Base-by-base conservation (phyloP, 2,888 invertebrate species). In the Selenia dentaria region DNA sequence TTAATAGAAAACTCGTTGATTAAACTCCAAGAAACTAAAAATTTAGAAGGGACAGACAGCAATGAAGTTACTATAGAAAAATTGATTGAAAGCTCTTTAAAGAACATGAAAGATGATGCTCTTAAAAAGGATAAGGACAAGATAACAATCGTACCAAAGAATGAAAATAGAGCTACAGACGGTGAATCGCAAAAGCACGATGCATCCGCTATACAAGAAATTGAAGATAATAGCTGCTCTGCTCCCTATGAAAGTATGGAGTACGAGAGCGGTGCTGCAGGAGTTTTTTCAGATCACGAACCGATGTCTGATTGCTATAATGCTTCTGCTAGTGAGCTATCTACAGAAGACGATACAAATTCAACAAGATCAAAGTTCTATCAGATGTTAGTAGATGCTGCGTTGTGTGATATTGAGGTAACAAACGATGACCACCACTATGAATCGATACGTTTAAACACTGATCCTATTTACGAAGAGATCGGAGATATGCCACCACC, bases 401-500 rank as follows among this genome's bases (percentile, higher is more conserved):
- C 94, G 2, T 77, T 94, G 44, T 93, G 94, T 49, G 94, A 95
- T 69, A 93, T 94, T 36, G 93, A 94, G 64, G 91, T 92, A 51
- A 83, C 92, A 29, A 92, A 92, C 55, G 92, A 92, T 53, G 93
- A 94, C 62, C 95, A 95, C 76, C 94, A 94, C 67, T 95, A 95
- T 62, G 95, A 95, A 73, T 94, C 94, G 39, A 94, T 95, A 53
- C 88, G 92, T 50, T 69, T 93, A 1, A 92, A 93, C 63, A 90
- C 91, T 41, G 95, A 95, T 86, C 95, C 95, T 1, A 95, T 96
- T 67, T 96, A 96, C 70, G 95, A 95, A 81, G 95, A 95, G 79
- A 95, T 95, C 55, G 91, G 91, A 51, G 94, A 94, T 63, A 92
- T 94, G 76, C 96, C 96, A 40, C 96, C 96, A 8, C 96, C 96